These are phyloP conservation scores for Cordilura impudica DNA, from an alignment of 2,888 invertebrate species.

Conservation along the genomic window DNA sequence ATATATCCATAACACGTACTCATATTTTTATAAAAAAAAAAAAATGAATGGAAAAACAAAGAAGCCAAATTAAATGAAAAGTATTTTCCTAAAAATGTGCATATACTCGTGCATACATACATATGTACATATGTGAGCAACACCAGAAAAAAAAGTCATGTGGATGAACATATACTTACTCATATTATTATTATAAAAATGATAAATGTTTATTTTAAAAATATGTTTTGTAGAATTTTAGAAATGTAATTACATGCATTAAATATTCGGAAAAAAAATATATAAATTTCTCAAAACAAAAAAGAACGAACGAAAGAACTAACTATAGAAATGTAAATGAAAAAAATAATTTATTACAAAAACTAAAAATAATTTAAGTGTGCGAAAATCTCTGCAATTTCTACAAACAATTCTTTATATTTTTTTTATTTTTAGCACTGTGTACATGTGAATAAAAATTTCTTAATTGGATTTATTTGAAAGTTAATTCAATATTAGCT, in stretches of 20 bases:
- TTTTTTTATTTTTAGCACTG: neutral
- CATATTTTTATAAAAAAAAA: conserved; percentile 12
- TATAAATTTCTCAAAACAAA: conserved; percentile 4
- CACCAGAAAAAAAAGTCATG: too few species aligned
- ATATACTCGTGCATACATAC: neutral
- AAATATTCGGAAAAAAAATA: conserved; percentile 5
- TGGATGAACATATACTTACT: too few species aligned
- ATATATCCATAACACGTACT: conserved; percentile 54
- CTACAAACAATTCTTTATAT: neutral
- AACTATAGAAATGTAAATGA: conserved; percentile 25
- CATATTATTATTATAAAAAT: conserved; percentile 33
- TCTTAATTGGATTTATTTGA: too few species aligned
- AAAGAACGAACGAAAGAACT: neutral
- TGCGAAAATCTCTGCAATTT: conserved; percentile 26
- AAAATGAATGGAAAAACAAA: conserved; percentile 35
- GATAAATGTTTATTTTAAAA: conserved; percentile 28
- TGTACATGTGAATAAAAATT: neutral
- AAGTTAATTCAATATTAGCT: too few species aligned
- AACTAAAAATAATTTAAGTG: conserved; percentile 7
- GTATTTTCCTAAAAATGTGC: conserved; percentile 27
- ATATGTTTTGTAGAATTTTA: conserved; percentile 25
- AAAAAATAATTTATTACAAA: conserved; percentile 34
- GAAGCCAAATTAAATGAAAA: conserved; percentile 53
- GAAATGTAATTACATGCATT: conserved; percentile 51
- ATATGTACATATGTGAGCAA: neutral